Conservation (phyloP, 2,113 vertebrate genomes). For the Rhea pennata region DNA sequence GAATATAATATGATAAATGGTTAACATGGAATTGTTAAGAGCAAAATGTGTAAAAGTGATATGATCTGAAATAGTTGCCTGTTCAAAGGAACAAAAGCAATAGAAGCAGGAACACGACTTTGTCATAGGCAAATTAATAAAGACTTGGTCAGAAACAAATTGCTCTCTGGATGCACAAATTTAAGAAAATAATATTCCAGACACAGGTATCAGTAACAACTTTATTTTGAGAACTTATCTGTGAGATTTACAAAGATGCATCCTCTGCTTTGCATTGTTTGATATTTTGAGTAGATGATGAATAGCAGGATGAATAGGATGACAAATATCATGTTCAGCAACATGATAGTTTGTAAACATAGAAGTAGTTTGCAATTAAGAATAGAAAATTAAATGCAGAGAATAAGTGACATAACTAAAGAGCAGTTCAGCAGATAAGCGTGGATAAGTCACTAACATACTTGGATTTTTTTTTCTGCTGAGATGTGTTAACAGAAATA, state of each 20-base stretch:
- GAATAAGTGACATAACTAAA: not conserved
- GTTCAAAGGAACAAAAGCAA: not conserved
- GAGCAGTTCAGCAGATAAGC: not conserved
- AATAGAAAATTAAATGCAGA: not conserved
- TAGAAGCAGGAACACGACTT: not conserved
- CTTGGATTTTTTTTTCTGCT: not conserved
- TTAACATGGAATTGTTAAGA: not conserved
- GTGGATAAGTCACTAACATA: not conserved
- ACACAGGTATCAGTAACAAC: accelerated
- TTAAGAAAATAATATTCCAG: not conserved
- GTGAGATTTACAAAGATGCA: not conserved
- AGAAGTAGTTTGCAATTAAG: not conserved
- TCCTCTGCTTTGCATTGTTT: not conserved
- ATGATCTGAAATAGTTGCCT: not conserved
- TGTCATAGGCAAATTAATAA: not conserved
- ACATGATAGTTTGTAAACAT: accelerated
- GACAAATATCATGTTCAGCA: not conserved
- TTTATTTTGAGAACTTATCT: not conserved
- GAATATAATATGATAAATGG: not conserved
- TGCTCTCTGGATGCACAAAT: not conserved
- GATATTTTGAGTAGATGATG: not conserved
- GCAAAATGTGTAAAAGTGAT: not conserved
- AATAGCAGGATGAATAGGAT: not conserved
- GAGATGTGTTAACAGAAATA: not conserved
- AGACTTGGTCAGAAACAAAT: not conserved